These are phyloP conservation scores for Rhinolophus sinicus DNA, from an alignment of 2,113 vertebrate species.

Conservation along the genomic window DNA sequence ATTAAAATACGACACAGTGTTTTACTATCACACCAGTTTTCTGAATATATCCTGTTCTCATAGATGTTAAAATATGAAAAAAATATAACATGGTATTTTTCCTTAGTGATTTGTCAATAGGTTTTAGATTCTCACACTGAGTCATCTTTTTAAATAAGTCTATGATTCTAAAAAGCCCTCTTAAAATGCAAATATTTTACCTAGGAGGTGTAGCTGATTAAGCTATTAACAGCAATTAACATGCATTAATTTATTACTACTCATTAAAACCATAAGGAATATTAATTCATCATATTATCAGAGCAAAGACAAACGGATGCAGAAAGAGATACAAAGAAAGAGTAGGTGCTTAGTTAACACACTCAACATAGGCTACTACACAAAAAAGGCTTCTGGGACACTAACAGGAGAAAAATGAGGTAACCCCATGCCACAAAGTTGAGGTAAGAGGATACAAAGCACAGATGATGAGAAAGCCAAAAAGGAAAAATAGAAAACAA, in stretches of 20 bases:
- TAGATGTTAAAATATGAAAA: neutral
- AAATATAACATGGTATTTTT: neutral
- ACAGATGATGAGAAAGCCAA: neutral
- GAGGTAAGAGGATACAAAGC: neutral
- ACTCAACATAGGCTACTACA: neutral
- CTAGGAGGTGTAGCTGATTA: conserved; percentile 46
- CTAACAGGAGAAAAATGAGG: neutral
- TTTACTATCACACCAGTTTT: neutral
- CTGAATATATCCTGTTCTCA: neutral
- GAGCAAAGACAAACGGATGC: neutral
- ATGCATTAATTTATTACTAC: conserved; percentile 41
- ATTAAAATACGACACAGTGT: neutral
- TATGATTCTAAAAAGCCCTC: conserved; percentile 40
- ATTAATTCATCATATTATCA: neutral
- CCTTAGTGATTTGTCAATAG: conserved; percentile 27
- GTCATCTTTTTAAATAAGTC: conserved; percentile 50
- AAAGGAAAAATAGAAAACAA: neutral
- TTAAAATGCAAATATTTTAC: conserved; percentile 67
- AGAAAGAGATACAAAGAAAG: neutral
- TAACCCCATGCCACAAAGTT: neutral
- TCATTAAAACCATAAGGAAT: conserved; percentile 23
- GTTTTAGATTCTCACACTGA: conserved; percentile 24
- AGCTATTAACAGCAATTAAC: conserved; percentile 68
- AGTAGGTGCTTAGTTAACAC: neutral
- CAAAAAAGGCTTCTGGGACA: neutral